Base-by-base conservation (phyloP, 2,888 invertebrate genomes). In the Epirrhoe alternata region DNA sequence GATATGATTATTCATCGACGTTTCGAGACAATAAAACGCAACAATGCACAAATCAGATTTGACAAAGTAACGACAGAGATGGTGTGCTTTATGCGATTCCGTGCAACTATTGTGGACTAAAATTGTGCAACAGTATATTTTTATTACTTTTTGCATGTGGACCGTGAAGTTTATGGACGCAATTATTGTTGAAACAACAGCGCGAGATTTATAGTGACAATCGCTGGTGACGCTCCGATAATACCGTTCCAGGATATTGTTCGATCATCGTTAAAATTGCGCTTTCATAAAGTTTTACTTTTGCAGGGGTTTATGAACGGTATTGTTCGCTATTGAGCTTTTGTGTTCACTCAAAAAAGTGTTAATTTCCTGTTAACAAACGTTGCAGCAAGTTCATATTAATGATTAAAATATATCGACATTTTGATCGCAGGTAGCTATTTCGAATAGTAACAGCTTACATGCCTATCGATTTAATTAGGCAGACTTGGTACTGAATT, bases 131-230 rank as follows among this genome's bases (percentile, higher is more conserved):
- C 77, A 76, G 74, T 71, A 76, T 74, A 80, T 80, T 89, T 88
- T 88, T 88, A 88, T 86, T 84, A 82, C 86, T 83, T 84, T 86
- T 84, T 85, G 81, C 84, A 82, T 86, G 86, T 86, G 86, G 85
- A 82, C 83, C 82, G 81, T 85, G 82, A 85, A 84, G 83, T 89
- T 89, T 89, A 89, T 89, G 80, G 85, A 79, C 62, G 84, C 84
- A 87, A 86, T 88, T 86, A 87, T 86, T 84, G 82, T 80, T 85
- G 86, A 79, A 83, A 85, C 83, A 71, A 72, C 71, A 68, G 69
- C 66, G 60, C 30, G 61, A 65, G 73, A 74, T 75, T 74, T 74
- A 74, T 69, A 51, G 68, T 54, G 61, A 68, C 71, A 72, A 71
- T 69, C 72, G 71, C 58, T 62, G 70, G 72, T 74, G 75, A 76